Percentiles rank a stretch among this genome's conserved stretches.
Evolutionary conservation across 37 sponge, comb jelly and placozoan genomes (phyloP).

Genomic region (Ephydatia muelleri): DNA sequence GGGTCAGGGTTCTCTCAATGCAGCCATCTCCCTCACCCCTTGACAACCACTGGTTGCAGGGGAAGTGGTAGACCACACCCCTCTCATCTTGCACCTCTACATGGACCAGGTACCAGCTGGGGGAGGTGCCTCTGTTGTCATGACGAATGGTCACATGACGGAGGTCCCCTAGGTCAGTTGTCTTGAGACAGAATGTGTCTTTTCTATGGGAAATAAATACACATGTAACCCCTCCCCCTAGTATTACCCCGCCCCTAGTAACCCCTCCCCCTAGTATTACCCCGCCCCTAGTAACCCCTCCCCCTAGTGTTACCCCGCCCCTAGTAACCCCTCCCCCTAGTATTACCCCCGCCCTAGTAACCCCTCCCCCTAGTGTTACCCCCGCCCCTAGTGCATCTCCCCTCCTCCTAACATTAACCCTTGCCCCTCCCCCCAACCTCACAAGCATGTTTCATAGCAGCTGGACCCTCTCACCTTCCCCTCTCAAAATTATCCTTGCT

Average conservation of each 20-base stretch:
- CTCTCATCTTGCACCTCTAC: constrained; percentile 48
- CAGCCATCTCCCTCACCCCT: constrained; percentile 69
- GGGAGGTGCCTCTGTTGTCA: constrained; percentile 70
- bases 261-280: not conserved
- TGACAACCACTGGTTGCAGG: constrained; percentile 79
- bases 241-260: no score
- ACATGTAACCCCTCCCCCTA: not conserved
- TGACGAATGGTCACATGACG: constrained; percentile 56
- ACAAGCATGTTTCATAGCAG: not conserved
- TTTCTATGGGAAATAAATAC: not conserved
- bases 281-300: not conserved
- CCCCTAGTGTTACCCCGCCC: not conserved
- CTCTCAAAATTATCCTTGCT: constrained; percentile 62
- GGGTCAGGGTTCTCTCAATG: constrained; percentile 38
- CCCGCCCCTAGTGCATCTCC: not conserved
- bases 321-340: not conserved
- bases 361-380: not conserved
- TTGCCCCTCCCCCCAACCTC: not conserved
- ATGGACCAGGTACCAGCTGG: constrained; percentile 74
- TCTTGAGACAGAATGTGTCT: constrained; percentile 26
- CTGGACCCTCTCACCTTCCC: constrained; percentile 33
- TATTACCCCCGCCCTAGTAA: not conserved
- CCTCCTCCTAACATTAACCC: not conserved
- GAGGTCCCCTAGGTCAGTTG: constrained; percentile 31
- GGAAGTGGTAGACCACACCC: constrained; percentile 34